Percentiles rank a stretch among this genome's conserved stretches.
These are phyloP conservation scores for Helicoverpa assulta DNA, from an alignment of 2,888 invertebrate species.

Conservation along the genomic window DNA sequence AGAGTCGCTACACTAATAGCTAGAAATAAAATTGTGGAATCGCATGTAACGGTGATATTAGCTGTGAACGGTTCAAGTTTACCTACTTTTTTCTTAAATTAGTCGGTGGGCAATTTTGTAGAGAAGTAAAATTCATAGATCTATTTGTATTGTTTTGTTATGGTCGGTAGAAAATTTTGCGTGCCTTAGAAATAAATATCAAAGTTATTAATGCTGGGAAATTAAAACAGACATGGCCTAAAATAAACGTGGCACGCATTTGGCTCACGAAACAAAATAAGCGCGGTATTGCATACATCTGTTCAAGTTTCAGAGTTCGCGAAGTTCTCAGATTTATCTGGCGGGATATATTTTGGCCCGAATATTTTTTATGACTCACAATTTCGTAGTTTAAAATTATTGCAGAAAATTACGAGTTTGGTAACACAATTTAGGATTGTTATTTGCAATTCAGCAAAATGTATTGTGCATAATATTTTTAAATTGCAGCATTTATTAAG, in stretches of 20 bases:
- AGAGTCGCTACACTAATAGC: slow-evolving; percentile 83
- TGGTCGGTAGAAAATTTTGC: slow-evolving; percentile 25
- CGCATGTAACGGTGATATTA: slow-evolving; percentile 88
- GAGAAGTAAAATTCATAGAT: slow-evolving; percentile 69
- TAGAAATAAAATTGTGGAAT: slow-evolving; percentile 88
- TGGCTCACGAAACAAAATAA: slow-evolving; percentile 52
- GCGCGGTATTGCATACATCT: slow-evolving; percentile 53
- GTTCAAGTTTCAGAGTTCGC: slow-evolving; percentile 50
- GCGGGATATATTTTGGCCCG: slow-evolving; percentile 7
- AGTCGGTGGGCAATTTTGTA: slow-evolving; percentile 75
- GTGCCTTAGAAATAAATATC: slow-evolving; percentile 40
- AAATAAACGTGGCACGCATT: slow-evolving; percentile 51
- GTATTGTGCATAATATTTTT: not conserved
- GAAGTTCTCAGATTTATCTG: slow-evolving; percentile 48
- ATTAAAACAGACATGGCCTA: slow-evolving; percentile 42
- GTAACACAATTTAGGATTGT: not conserved
- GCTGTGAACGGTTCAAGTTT: slow-evolving; percentile 84
- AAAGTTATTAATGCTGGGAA: slow-evolving; percentile 34
- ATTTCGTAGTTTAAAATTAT: not conserved
- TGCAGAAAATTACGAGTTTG: not conserved
- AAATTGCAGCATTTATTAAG: no score
- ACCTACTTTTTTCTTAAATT: slow-evolving; percentile 82
- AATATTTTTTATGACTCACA: slow-evolving; percentile 26
- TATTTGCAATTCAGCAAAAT: not conserved
- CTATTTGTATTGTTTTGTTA: slow-evolving; percentile 47